Percentiles rank a stretch among this genome's conserved stretches.
Evolutionary conservation across 2,113 vertebrate genomes (phyloP).

Genomic region (Salminus brasiliensis): DNA sequence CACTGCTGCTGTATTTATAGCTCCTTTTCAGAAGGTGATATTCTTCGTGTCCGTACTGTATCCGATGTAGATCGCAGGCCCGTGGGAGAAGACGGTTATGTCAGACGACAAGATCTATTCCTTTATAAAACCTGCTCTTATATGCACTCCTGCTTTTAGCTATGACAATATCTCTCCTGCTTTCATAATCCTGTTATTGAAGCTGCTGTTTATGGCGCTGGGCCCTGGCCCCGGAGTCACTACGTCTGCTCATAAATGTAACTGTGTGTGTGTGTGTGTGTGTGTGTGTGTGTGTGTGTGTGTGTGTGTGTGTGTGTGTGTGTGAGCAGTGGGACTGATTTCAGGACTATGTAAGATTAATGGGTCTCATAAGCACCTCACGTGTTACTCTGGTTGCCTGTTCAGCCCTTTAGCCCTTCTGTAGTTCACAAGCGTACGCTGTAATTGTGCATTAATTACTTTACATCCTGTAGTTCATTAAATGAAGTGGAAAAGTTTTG

Average conservation of each 20-base stretch:
- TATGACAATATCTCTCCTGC: conserved; percentile 34
- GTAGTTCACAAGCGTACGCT: neutral
- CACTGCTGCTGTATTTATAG: conserved; percentile 46
- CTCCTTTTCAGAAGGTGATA: conserved; percentile 26
- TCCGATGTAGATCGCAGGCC: conserved; percentile 29
- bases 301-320: neutral
- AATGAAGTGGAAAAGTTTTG: too few relatives aligned
- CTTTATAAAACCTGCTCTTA: conserved; percentile 33
- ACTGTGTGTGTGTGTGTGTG: neutral
- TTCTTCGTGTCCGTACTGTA: neutral
- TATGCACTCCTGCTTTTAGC: conserved; percentile 26
- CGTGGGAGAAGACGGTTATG: conserved; percentile 18
- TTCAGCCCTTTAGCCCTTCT: neutral
- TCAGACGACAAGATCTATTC: conserved; percentile 42
- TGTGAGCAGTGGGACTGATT: conserved; percentile 8
- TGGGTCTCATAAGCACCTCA: conserved; percentile 45
- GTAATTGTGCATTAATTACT: too few relatives aligned
- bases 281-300: neutral
- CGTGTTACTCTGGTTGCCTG: conserved; percentile 12
- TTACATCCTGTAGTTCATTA: neutral
- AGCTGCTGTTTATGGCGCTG: conserved; percentile 37
- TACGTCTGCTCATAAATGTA: neutral
- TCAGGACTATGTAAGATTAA: conserved; percentile 46
- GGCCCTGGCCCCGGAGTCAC: conserved; percentile 14
- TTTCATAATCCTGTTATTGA: conserved; percentile 39